phyloP scores from a whole-genome alignment of 1,140 invertebrate species.

The Drosophila pruinosa region DNA sequence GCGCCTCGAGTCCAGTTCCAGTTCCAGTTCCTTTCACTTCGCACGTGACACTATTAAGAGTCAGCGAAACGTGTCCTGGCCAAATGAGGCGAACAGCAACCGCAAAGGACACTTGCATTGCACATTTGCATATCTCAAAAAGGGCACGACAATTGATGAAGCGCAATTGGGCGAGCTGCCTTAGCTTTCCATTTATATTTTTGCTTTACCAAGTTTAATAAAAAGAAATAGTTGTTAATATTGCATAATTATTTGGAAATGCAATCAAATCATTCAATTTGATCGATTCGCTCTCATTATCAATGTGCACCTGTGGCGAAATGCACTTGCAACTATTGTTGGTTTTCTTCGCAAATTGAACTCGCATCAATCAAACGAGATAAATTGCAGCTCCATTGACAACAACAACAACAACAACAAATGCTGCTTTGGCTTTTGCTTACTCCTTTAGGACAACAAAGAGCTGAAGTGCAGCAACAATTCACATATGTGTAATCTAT shows the following conservation, averaged over 20 bases:
- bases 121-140: conserved; percentile 2
- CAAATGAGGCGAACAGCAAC: conserved; percentile 6
- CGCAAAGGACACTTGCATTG: background rate
- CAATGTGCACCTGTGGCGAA: background rate
- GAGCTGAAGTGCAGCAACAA: background rate
- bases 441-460: background rate
- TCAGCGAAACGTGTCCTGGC: conserved; percentile 22
- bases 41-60: conserved; percentile 61
- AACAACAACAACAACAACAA: background rate
- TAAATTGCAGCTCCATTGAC: conserved; percentile 30
- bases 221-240: no score
- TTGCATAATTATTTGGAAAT: background rate
- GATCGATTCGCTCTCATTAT: background rate
- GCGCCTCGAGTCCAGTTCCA: conserved; percentile 46
- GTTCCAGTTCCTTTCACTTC: background rate
- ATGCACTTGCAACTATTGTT: background rate
- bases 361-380: conserved; percentile 11
- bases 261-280: background rate
- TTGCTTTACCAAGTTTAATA: no score
- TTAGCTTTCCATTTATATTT: no score
- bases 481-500: background rate
- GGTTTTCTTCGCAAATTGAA: background rate
- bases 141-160: background rate
- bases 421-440: no score
- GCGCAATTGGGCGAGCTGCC: no score